Evolutionary conservation across 2,888 invertebrate species (phyloP), one percentile per base, ranked within the genome.

Genomic region (Teinopalpus imperialis): DNA sequence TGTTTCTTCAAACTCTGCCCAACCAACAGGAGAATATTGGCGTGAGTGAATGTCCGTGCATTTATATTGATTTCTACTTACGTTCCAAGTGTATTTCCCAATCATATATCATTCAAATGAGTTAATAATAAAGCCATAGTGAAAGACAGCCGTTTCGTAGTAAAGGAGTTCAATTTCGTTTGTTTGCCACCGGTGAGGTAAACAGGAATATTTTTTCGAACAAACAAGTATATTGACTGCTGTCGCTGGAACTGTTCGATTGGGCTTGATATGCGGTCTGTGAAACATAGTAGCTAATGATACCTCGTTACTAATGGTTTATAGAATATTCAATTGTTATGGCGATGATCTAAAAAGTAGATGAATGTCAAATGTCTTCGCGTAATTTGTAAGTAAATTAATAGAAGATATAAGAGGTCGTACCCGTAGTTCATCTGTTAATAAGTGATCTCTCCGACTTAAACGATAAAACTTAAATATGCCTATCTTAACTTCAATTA

Each of bases 171-270:
- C 70, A 69, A 65, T 72, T 63, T 59, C 52, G 57, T 62, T 66
- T 73, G 70, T 73, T 69, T 73, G 69, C 62, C 58, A 49, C 53
- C 52, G 50, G 54, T 54, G 49, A 35, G 51, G 53, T 64, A 68
- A 71, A 73, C 66, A 69, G 27, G 16, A 42, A 43, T 56, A 63
- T 58, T 66, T 65, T 69, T 60, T 53, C 51, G 56, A 66, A 63
- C 58, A 59, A 56, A 57, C 24, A 32, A 30, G 9, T 30, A 37
- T 55, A 53, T 53, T 54, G 49, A 48, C 48, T 47, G 29, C 3
- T 12, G 12, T 23, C 29, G 21, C 9, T 32, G 9, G 18, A 41
- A 42, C 27, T 35, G 32, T 16, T 8, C 20, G 30, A 44, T 34
- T 46, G 21, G n/a, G 16, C 12, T 3, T 5, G 10, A 10, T 9